These are phyloP conservation scores for Odontesthes bonariensis DNA, from an alignment of 2,113 vertebrate genomes.

Conservation along the genomic window DNA sequence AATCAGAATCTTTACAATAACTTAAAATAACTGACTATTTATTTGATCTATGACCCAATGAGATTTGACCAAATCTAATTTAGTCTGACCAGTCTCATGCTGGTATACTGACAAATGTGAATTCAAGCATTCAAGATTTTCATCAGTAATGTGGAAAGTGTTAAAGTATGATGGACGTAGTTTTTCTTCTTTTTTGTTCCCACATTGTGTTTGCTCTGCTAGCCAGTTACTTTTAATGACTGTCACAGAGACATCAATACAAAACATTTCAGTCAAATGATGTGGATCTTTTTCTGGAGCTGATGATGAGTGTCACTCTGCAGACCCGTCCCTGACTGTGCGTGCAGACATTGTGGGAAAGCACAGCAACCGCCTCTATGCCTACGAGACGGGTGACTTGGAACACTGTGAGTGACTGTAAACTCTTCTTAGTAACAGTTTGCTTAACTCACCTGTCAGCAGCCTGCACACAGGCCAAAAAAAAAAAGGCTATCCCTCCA, in stretches of 20 bases:
- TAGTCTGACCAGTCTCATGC: not conserved
- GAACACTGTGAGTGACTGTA: constrained; percentile 68
- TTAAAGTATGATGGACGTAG: no score
- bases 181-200: no score
- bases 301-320: not conserved
- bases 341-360: constrained; percentile 74
- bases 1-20: not conserved
- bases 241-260: not conserved
- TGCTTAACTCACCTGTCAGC: constrained; percentile 12
- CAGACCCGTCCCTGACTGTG: constrained; percentile 79
- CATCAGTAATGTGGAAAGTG: not conserved
- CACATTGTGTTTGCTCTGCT: no score
- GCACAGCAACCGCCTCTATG: constrained; percentile 64
- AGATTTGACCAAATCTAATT: not conserved
- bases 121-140: not conserved
- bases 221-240: not conserved
- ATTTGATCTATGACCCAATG: not conserved
- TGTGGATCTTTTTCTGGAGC: not conserved
- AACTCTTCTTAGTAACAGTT: constrained; percentile 22
- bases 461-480: constrained; percentile 15
- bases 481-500: no score
- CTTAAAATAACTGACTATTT: not conserved
- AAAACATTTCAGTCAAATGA: not conserved
- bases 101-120: no score
- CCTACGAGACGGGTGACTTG: constrained; percentile 73